A percentile compares a stretch with the other conserved stretches of the same genome.
These are phyloP conservation scores for Panopea generosa DNA, from an alignment of 2,888 invertebrate genomes.

Conservation along the genomic window DNA sequence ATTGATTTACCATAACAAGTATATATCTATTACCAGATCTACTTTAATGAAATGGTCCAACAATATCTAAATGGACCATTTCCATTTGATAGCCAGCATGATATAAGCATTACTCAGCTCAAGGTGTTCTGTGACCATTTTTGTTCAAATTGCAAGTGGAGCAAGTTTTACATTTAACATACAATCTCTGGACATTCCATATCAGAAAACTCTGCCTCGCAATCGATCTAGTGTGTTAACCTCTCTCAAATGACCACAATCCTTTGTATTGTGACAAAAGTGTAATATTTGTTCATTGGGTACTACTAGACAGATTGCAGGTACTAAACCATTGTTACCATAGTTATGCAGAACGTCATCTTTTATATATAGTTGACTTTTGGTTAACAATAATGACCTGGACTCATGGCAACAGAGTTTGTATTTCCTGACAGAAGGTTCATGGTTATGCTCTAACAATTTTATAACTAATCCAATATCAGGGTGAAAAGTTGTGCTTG, in stretches of 20 bases:
- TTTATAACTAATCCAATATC: background rate
- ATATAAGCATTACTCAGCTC: background rate
- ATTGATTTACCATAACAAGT: background rate
- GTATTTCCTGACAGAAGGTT: background rate
- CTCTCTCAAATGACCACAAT: conserved; percentile 6
- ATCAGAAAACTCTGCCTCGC: conserved; percentile 6
- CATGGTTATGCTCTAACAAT: background rate
- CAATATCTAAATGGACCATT: conserved; percentile 1
- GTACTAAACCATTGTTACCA: background rate
- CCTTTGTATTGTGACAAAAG: background rate
- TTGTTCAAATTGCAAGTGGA: background rate
- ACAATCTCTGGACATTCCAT: conserved; percentile 4
- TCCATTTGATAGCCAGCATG: background rate
- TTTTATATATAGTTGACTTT: background rate
- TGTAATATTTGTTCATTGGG: background rate
- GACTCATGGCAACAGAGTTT: background rate
- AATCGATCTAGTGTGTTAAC: conserved; percentile 3
- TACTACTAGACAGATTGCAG: background rate
- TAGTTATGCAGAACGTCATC: background rate
- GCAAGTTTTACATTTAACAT: background rate
- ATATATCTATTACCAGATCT: background rate
- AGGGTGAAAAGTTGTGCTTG: background rate
- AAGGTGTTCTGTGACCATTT: background rate
- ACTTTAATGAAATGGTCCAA: background rate
- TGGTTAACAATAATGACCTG: background rate